Conservation (phyloP, 2,113 vertebrate species). For the Irena cyanogastra region DNA sequence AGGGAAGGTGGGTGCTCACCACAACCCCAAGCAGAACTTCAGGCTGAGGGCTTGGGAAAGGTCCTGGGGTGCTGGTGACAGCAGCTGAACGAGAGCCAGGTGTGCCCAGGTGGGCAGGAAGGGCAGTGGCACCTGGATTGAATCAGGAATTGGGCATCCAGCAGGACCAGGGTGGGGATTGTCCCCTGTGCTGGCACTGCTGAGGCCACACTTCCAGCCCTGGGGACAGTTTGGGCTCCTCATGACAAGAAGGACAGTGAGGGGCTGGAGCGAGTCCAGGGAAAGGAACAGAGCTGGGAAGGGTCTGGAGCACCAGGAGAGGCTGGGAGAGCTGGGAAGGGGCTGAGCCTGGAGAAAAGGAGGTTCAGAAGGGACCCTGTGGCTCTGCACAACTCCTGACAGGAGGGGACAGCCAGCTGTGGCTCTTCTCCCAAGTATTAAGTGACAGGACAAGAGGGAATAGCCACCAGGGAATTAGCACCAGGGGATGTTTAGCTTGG, state of each 20-base stretch:
- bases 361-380: background rate
- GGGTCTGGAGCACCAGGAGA: fast-evolving
- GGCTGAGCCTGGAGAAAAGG: background rate
- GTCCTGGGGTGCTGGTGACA: background rate
- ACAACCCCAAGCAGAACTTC: background rate
- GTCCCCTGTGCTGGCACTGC: background rate
- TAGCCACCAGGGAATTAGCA: fast-evolving
- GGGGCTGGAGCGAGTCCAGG: fast-evolving
- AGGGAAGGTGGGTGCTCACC: background rate
- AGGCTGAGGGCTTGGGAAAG: background rate
- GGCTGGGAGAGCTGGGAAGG: background rate
- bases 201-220: fast-evolving
- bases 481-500: background rate
- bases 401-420: background rate
- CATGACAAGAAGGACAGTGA: background rate
- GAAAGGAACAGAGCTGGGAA: fast-evolving
- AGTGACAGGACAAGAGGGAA: background rate
- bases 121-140: background rate
- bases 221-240: background rate
- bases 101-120: background rate
- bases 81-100: background rate
- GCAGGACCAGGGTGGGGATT: background rate
- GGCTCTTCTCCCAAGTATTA: background rate
- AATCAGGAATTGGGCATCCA: background rate
- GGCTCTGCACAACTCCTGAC: background rate